Evolutionary conservation across 2,888 invertebrate species (phyloP).

Genomic region (Drosophila planitibia): DNA sequence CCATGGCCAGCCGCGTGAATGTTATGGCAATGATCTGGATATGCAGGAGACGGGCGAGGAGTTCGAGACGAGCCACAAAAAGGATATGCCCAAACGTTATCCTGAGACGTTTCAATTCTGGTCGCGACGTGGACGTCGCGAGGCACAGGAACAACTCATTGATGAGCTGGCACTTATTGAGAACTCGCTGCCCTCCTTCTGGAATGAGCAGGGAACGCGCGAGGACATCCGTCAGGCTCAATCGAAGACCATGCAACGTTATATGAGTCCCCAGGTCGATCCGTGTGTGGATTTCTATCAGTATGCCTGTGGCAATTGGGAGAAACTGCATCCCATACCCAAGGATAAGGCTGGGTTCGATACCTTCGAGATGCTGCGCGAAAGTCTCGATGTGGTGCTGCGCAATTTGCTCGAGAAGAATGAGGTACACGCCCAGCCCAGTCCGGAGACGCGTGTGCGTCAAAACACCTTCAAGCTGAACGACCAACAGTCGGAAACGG

Average conservation of each 20-base stretch:
- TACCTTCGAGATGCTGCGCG: constrained; percentile 95
- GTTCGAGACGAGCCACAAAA: constrained; percentile 28
- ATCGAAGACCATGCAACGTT: constrained; percentile 90
- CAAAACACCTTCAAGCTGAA: constrained; percentile 60
- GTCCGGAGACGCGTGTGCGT: constrained; percentile 37
- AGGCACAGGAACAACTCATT: constrained; percentile 45
- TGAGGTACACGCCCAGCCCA: neutral
- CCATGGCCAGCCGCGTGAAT: constrained; percentile 84
- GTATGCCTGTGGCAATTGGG: constrained; percentile 95
- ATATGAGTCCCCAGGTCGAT: constrained; percentile 90
- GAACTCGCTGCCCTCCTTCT: constrained; percentile 74
- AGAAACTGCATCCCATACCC: constrained; percentile 93
- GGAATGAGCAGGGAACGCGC: constrained; percentile 83
- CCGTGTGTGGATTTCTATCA: constrained; percentile 94
- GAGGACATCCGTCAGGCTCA: constrained; percentile 88
- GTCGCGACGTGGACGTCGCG: constrained; percentile 51
- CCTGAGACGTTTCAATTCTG: constrained; percentile 43
- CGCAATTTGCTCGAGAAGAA: constrained; percentile 88
- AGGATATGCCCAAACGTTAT: constrained; percentile 30
- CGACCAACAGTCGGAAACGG: constrained; percentile 52
- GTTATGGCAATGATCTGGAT: constrained; percentile 56
- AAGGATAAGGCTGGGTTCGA: constrained; percentile 95
- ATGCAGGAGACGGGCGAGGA: constrained; percentile 12
- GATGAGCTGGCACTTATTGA: constrained; percentile 34
- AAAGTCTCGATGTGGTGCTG: constrained; percentile 90